Evolutionary conservation across 2,888 invertebrate species (phyloP), one percentile per base, ranked within the genome.

Genomic region (Leptothorax acervorum): DNA sequence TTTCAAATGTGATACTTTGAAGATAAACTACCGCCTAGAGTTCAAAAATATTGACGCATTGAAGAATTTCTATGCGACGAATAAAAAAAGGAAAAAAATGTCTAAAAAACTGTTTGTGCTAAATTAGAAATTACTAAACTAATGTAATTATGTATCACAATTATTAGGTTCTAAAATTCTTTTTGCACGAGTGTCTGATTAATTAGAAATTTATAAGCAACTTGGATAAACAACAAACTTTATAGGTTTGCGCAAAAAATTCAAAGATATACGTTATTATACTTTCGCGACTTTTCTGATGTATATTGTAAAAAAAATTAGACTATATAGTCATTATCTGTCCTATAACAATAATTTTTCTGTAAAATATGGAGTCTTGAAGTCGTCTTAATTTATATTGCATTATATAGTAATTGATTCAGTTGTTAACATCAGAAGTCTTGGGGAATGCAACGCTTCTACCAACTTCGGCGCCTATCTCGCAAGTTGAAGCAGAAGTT

Each of bases 401-500:
- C 79, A 60, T 79, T 79, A 79, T 60, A 57, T 48, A 79, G 48
- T 79, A 79, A 79, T 71, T 79, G 71, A 79, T 79, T 79, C 60
- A 71, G 71, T 79, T 79, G 82, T 63, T 75, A 76, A 82, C 55
- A 82, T 76, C 76, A 82, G 31, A 75, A 82, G 76, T 82, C 76
- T 65, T 53, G 42, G 63, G 75, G 53, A 82, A 82, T 82, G 82
- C 73, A 75, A 75, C 42, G 75, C 45, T 82, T 53, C 76, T 31
- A 55, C 45, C 55, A 79, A 79, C 71, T 79, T 79, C 71, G 48
- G 48, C 79, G 79, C 79, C 79, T 79, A 79, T 79, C 79, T 79
- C 79, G 71, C 79, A 79, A 79, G 71, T 79, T 79, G 79, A 71
- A 71, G 71, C 79, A 71, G 79, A 79, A 79, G 79, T 79, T 79